phyloP scores from a whole-genome alignment of 2,113 vertebrate genomes.

The Opisthocomus hoazin region DNA sequence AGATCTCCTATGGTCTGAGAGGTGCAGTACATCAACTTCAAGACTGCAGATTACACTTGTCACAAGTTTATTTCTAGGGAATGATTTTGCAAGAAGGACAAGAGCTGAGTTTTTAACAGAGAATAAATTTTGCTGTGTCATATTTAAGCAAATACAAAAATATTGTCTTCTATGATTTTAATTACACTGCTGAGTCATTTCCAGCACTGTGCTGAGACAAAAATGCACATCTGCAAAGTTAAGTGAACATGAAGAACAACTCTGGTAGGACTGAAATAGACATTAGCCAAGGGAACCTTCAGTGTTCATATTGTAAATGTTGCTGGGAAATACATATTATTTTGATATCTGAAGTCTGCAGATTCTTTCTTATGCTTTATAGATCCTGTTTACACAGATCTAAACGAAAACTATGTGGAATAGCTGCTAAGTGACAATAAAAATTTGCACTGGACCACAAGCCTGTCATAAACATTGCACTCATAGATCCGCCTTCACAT shows the following conservation, averaged over 20 bases:
- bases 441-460: conserved; percentile 48
- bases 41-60: neutral
- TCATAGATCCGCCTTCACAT: conserved; percentile 57
- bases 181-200: neutral
- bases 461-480: conserved; percentile 64
- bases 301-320: neutral
- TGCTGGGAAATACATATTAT: neutral
- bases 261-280: neutral
- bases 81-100: neutral
- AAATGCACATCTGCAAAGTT: conserved; percentile 14
- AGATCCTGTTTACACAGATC: conserved; percentile 20
- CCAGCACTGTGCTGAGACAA: neutral
- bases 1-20: neutral
- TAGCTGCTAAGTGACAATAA: conserved; percentile 68
- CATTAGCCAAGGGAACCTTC: neutral
- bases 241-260: neutral
- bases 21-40: neutral
- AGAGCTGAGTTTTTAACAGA: neutral
- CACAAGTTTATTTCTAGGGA: neutral
- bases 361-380: conserved; percentile 24
- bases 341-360: conserved; percentile 2
- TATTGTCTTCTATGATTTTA: neutral
- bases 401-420: conserved; percentile 44
- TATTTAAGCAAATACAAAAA: neutral
- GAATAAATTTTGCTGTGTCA: neutral